Percentiles rank a stretch among this genome's conserved stretches.
Conservation (phyloP, 2,113 vertebrate species). For the Pluvialis apricaria region DNA sequence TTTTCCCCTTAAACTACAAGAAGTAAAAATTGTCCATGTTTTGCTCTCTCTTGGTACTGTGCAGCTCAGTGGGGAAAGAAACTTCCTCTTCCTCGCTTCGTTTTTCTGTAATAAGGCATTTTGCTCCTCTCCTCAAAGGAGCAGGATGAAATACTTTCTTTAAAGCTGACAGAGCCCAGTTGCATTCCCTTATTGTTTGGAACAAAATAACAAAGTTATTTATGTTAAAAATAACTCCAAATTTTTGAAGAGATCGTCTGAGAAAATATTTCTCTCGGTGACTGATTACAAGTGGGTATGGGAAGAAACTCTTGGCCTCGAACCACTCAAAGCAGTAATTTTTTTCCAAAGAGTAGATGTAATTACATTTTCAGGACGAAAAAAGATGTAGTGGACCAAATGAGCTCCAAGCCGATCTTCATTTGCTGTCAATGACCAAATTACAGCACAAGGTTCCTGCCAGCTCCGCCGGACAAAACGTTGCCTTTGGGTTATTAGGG, state of each 20-base stretch:
- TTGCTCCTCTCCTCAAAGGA: neutral
- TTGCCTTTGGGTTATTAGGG: neutral
- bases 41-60: neutral
- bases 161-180: neutral
- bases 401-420: neutral
- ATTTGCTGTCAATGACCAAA: neutral
- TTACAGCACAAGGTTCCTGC: neutral
- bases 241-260: neutral
- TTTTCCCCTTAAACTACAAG: neutral
- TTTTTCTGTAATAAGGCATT: neutral
- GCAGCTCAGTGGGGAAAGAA: neutral
- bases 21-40: neutral
- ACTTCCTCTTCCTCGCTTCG: neutral
- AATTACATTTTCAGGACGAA: neutral
- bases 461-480: accelerated
- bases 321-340: neutral
- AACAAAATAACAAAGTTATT: neutral
- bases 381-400: neutral
- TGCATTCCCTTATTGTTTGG: neutral
- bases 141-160: neutral
- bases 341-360: neutral
- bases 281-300: neutral
- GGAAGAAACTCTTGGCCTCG: neutral
- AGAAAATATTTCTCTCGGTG: neutral
- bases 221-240: neutral